Evolutionary conservation across 2,113 vertebrate species (phyloP), one percentile per base, ranked within the genome.

Genomic region (Poecile atricapillus): DNA sequence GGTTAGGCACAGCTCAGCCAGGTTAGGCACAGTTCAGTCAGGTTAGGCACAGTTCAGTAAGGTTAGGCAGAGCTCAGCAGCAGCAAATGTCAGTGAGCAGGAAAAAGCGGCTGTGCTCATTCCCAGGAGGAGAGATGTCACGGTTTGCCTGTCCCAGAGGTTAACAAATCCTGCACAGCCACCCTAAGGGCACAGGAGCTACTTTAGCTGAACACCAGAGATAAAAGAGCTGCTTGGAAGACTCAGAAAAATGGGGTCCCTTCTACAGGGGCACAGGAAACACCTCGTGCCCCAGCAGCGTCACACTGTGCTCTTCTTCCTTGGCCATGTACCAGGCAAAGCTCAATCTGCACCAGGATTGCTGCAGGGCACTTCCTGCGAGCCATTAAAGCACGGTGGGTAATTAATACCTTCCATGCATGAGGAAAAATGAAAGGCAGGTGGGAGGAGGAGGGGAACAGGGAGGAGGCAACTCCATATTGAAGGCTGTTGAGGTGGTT

Each of bases 321-420:
- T 70, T 4, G 3, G 27, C 78, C 28, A 16, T 1, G 10, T 13
- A 3, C 19, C 0, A 11, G 82, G 92, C 82, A 37, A 17, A 64
- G 92, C 90, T 85, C 5, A 1, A 70, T 47, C 25, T 0, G 8
- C 28, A 2, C 47, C 4, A 3, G 67, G 28, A 74, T 21, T 0
- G 79, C 96, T 58, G 52, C 80, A 22, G 95, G 96, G 93, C 93
- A 89, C 87, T 82, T 96, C 93, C 95, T 94, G 93, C 20, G 8
- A 94, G 94, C 91, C 87, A 83, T 83, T 91, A 87, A 50, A 52
- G 70, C 62, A 37, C 53, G 23, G 2, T 28, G 82, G 87, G 84
- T 92, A 87, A 96, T 96, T 95, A 93, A 97, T 96, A 89, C 95
- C 56, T 94, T 93, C 96, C 95, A 94, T 11, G 94, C 91, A 80